Conservation (phyloP, 1,140 invertebrate genomes). For the Cyclargus thomasi region DNA sequence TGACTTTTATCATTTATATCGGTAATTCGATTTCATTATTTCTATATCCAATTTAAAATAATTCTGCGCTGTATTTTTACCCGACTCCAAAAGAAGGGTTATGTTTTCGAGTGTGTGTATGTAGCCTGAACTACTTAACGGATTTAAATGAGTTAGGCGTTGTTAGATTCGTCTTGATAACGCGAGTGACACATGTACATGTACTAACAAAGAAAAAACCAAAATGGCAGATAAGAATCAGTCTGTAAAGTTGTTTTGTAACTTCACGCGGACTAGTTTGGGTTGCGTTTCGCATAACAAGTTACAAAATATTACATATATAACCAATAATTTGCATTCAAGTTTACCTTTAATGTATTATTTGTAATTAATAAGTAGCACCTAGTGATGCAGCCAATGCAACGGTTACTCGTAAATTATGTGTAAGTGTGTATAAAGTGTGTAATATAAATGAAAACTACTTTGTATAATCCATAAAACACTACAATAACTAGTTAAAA, state of each 20-base stretch:
- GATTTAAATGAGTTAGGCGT: no score
- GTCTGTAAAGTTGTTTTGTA: neutral
- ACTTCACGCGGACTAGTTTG: neutral
- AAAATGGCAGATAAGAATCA: no score
- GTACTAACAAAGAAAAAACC: no score
- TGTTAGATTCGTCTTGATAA: no score
- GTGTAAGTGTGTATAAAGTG: neutral
- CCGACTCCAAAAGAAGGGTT: no score
- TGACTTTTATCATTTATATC: no score
- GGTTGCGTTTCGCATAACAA: neutral
- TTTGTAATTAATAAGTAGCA: neutral
- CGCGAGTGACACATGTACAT: no score
- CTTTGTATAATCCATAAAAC: neutral
- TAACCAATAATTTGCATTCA: neutral
- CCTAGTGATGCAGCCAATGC: neutral
- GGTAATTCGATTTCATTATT: no score
- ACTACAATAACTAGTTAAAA: neutral
- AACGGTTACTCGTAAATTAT: neutral
- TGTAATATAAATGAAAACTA: neutral
- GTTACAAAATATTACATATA: neutral
- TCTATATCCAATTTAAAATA: no score
- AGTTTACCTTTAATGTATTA: neutral
- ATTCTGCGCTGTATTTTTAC: no score
- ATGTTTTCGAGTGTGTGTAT: no score
- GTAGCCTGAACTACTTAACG: no score